Base-by-base conservation (phyloP, 2,113 vertebrate species). In the Podilymbus podiceps region DNA sequence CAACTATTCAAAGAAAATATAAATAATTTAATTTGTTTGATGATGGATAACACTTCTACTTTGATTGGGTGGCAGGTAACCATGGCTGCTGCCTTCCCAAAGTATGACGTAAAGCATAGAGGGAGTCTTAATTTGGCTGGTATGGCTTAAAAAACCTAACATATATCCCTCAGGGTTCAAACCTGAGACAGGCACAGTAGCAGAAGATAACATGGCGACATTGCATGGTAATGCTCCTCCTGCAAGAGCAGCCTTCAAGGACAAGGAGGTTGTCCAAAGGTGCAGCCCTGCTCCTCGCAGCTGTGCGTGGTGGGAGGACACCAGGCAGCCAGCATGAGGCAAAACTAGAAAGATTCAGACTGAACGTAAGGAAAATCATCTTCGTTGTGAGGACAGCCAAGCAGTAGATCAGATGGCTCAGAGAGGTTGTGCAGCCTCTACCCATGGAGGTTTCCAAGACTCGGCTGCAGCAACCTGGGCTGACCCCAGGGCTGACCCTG, bases 281-380 rank as follows among this genome's bases (percentile, higher is more conserved):
- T 40, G 28, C 33, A 27, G 35, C 31, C 28, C 49, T 47, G 44
- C 58, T 55, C 52, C 35, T 68, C 24, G 7, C 33, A 31, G 53
- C 49, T 24, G 25, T 47, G 25, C 9, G 0, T 40, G 31, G 47
- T 56, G 68, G 56, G 27, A 89, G 52, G 31, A 50, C 27, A 20
- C 1, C 3, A 71, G 27, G 46, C 50, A 75, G n/a, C 25, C 3
- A 6, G 8, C 1, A 0, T 60, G 30, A 85, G 46, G 27, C 1
- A 1, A 55, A 76, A 76, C 16, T 23, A 15, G 27, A 9, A 7
- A 12, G 27, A 12, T 81, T 89, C 58, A 68, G 27, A 6, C 42
- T 77, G 81, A 56, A 31, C 11, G 24, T 22, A 24, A 58, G 75
- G 53, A 52, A 52, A 62, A 56, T 18, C 23, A 21, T 52, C 52